Evolutionary conservation across 35 echinoderm and acorn worm species (phyloP).

Genomic region (Lytechinus variegatus): DNA sequence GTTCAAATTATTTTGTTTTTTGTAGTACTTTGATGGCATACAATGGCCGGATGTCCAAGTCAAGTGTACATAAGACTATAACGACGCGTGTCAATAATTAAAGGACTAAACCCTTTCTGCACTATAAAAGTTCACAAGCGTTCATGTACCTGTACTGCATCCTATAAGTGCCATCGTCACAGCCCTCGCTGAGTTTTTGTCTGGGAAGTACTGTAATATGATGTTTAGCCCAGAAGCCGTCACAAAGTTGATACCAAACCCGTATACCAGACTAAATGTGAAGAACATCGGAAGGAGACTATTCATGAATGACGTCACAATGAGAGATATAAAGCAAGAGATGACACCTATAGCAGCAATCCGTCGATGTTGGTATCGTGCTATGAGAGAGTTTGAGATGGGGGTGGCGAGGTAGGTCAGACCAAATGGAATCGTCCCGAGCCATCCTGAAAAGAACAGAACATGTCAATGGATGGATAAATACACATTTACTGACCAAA

Average conservation of each 20-base stretch:
- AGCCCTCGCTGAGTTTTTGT: slow-evolving; percentile 71
- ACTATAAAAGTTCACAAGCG: background rate
- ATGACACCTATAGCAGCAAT: slow-evolving; percentile 61
- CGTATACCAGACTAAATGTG: slow-evolving; percentile 83
- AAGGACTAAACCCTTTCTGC: background rate
- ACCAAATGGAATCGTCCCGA: slow-evolving; percentile 86
- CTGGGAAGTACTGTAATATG: slow-evolving; percentile 82
- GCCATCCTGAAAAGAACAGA: slow-evolving; percentile 63
- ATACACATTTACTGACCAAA: background rate
- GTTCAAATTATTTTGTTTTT: background rate
- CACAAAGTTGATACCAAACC: slow-evolving; percentile 84
- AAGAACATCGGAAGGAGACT: slow-evolving; percentile 68
- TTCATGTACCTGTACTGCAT: slow-evolving; percentile 70
- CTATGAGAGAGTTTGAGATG: slow-evolving; percentile 70
- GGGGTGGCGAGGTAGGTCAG: slow-evolving; percentile 79
- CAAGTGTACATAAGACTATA: no score
- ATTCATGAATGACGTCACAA: slow-evolving; percentile 71
- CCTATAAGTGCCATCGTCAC: slow-evolving; percentile 77
- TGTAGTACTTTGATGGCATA: background rate
- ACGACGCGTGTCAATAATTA: no score
- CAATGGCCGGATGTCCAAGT: background rate
- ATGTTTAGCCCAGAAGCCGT: slow-evolving; percentile 77
- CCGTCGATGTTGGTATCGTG: slow-evolving; percentile 62
- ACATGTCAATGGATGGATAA: background rate
- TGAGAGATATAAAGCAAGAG: slow-evolving; percentile 60